Conservation (phyloP, 2,113 vertebrate genomes). For the Eira barbara region DNA sequence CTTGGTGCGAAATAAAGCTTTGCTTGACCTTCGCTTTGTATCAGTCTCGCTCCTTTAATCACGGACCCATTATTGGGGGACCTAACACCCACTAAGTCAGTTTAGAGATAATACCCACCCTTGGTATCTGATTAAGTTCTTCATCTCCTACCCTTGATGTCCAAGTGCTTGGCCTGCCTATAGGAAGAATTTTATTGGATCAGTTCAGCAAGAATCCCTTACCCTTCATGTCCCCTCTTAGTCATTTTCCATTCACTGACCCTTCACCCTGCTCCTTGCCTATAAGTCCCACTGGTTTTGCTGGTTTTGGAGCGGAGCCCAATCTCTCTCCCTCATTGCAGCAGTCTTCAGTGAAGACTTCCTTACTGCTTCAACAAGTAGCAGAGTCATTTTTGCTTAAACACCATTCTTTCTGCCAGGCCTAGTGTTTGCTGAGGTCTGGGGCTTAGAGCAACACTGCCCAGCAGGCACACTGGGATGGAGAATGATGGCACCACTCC, state of each 20-base stretch:
- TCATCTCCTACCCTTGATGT: not conserved
- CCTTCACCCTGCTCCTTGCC: not conserved
- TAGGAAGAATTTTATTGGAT: not conserved
- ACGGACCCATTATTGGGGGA: too few relatives aligned
- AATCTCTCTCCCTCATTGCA: not conserved
- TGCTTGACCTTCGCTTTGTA: too few relatives aligned
- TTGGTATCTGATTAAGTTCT: not conserved
- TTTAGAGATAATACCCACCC: not conserved
- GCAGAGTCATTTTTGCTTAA: not conserved
- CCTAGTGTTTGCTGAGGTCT: not conserved
- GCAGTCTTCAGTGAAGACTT: constrained; percentile 12
- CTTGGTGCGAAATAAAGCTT: too few relatives aligned
- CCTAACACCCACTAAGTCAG: not conserved
- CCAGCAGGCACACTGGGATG: not conserved
- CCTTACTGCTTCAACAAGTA: not conserved
- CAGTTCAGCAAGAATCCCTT: not conserved
- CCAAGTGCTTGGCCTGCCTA: not conserved
- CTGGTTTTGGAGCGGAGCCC: not conserved
- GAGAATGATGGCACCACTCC: not conserved
- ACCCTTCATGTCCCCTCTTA: not conserved
- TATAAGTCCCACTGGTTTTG: not conserved
- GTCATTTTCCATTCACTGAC: not conserved
- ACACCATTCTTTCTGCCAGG: not conserved
- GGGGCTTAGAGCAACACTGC: not conserved
- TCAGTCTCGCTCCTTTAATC: too few relatives aligned